Conservation (phyloP, 1,140 invertebrate genomes). For the Cryptotermes secundus region DNA sequence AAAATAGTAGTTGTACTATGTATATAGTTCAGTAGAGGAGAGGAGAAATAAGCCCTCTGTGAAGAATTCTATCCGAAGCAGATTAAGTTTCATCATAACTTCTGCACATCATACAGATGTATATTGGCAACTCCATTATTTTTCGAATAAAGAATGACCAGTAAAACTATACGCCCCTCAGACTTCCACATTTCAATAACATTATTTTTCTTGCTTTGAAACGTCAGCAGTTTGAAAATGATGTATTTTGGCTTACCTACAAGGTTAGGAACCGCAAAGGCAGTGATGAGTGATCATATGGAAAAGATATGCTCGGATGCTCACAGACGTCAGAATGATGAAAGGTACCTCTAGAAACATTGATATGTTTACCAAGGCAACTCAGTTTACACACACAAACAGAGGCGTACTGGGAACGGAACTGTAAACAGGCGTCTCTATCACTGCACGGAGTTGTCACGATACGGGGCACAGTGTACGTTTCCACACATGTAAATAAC, state of each 20-base stretch:
- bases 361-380: slow-evolving; percentile 1
- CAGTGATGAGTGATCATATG: neutral
- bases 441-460: neutral
- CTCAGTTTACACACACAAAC: slow-evolving; percentile 10
- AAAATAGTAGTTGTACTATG: neutral
- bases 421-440: neutral
- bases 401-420: neutral
- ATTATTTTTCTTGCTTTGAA: slow-evolving; percentile 20
- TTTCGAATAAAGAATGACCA: neutral
- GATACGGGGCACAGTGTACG: neutral
- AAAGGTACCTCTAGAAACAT: neutral
- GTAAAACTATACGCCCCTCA: neutral
- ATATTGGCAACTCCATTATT: neutral
- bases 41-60: neutral
- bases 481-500: neutral
- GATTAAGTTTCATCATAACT: neutral
- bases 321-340: slow-evolving; percentile 4
- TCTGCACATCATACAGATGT: neutral
- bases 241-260: slow-evolving; percentile 19
- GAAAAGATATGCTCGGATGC: neutral
- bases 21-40: neutral
- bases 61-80: neutral
- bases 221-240: slow-evolving; percentile 19
- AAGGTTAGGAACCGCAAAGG: neutral
- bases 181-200: slow-evolving; percentile 15